phyloP scores from a whole-genome alignment of 2,113 vertebrate species.

The Hystrix cristata region DNA sequence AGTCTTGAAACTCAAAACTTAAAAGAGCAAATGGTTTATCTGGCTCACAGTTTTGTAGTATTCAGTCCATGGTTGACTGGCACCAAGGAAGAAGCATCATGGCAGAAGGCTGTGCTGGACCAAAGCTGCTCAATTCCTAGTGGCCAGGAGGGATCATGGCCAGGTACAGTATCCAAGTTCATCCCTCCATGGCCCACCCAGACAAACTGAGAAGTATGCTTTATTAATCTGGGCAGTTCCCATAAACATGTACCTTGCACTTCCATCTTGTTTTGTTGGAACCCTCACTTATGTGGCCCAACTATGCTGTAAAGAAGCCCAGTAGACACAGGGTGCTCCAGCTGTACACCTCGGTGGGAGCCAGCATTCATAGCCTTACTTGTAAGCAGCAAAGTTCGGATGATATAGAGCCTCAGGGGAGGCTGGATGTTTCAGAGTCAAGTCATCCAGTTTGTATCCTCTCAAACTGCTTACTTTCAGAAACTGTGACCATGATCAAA shows the following conservation, averaged over 20 bases:
- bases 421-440: too few relatives aligned
- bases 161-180: background rate
- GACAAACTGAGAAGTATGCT: background rate
- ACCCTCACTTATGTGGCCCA: too few relatives aligned
- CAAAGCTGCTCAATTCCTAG: background rate
- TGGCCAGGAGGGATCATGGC: background rate
- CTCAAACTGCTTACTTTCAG: background rate
- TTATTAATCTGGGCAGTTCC: background rate
- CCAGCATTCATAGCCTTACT: background rate
- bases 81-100: background rate
- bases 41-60: background rate
- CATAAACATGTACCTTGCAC: background rate
- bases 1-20: background rate
- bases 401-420: background rate
- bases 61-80: too few relatives aligned
- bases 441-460: too few relatives aligned
- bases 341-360: background rate
- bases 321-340: background rate
- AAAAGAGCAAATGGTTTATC: background rate
- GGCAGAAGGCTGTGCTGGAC: background rate
- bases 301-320: background rate
- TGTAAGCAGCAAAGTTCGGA: background rate
- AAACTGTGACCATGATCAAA: background rate
- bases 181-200: background rate
- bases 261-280: background rate